A percentile compares a stretch with the other conserved stretches of the same genome.
These are phyloP conservation scores for Cyrtodaria siliqua DNA, from an alignment of 2,888 invertebrate species.

Conservation along the genomic window DNA sequence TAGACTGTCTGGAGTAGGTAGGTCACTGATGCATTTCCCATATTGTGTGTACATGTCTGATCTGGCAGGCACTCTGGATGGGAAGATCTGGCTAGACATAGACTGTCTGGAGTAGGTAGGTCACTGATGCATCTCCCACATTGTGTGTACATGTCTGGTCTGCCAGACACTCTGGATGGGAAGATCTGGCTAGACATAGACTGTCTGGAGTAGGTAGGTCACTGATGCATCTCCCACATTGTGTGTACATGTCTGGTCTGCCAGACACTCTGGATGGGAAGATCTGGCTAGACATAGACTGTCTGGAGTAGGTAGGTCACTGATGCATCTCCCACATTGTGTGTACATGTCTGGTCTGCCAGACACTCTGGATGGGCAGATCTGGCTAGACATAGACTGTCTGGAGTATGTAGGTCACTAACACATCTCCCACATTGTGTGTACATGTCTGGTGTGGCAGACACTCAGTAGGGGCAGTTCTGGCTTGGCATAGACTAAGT, in stretches of 20 bases:
- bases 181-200: slow-evolving; percentile 77
- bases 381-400: slow-evolving; percentile 73
- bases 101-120: slow-evolving; percentile 78
- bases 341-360: slow-evolving; percentile 75
- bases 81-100: slow-evolving; percentile 75
- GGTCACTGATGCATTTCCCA: no score
- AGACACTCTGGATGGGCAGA: slow-evolving; percentile 70
- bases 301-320: slow-evolving; percentile 75
- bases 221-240: slow-evolving; percentile 39
- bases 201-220: slow-evolving; percentile 75
- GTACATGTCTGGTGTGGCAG: slow-evolving; percentile 72
- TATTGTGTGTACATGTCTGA: slow-evolving; percentile 72
- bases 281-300: slow-evolving; percentile 74
- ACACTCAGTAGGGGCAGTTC: slow-evolving; percentile 70
- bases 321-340: slow-evolving; percentile 60
- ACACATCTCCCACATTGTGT: slow-evolving; percentile 71
- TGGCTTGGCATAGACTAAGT: slow-evolving; percentile 78
- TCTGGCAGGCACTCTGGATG: slow-evolving; percentile 68
- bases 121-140: no score
- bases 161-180: slow-evolving; percentile 68
- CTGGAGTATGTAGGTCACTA: slow-evolving; percentile 74
- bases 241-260: slow-evolving; percentile 76
- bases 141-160: slow-evolving; percentile 76
- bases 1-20: slow-evolving; percentile 78
- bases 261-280: slow-evolving; percentile 70